Base-by-base conservation (phyloP, 1,140 invertebrate species). In the Ooceraea biroi region DNA sequence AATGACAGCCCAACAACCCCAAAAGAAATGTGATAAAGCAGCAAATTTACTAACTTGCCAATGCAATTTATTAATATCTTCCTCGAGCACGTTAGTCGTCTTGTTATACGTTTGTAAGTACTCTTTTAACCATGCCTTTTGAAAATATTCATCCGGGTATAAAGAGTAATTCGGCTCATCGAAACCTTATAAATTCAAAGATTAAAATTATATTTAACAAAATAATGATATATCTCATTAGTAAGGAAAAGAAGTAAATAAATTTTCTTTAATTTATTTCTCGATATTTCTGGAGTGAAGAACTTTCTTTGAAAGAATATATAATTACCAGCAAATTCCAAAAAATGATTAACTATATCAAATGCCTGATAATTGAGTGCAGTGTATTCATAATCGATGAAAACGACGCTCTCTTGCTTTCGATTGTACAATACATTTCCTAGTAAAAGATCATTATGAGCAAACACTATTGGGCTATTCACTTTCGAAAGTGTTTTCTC, bases 381-480 rank as follows among this genome's bases (percentile, higher is more conserved):
- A 8, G 98, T 97, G 95, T 99, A 99, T 94, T 99, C 99, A 94
- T 98, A 99, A 94, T 99, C 99, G 90, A 99, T 99, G 93, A 99
- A 99, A 25, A 96, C 96, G 3, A 99, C 96, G 86, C 95, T 95
- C 88, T 96, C 95, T 90, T 96, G 95, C 80, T 96, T 95, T 91
- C 96, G 93, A 90, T 98, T 96, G 91, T 97, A 97, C 71, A 99
- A 96, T 77, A 99, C 96, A 95, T 99, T 99, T 90, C 97, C 98
- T 82, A 99, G 95, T 85, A 99, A 95, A 76, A 99, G 96, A 95
- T 99, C 99, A 95, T 99, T 99, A 95, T 99, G 99, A 92, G 97
- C 97, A 95, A 99, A 99, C 25, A 99, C 98, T 82, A 99, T 93
- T n/a, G 97, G 97, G 94, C 96, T 98, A 80, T 96, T 93, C 25